Conservation (phyloP, 1,140 invertebrate genomes). For the Melitaea cinxia region DNA sequence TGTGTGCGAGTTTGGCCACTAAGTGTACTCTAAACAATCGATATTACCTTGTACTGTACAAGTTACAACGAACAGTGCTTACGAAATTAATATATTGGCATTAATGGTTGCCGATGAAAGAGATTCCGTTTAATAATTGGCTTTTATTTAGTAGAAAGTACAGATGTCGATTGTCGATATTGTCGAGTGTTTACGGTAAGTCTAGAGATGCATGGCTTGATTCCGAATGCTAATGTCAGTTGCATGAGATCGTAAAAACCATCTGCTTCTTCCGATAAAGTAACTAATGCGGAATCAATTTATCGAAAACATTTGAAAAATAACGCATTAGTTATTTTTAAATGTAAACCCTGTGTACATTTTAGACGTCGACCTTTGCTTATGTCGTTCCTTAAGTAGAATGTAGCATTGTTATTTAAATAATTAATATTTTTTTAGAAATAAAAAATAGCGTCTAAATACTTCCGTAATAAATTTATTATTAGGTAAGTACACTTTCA, state of each 20-base stretch:
- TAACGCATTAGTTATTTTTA: conserved; percentile 18
- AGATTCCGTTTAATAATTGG: conserved; percentile 72
- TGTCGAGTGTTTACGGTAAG: conserved; percentile 76
- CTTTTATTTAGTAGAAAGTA: conserved; percentile 67
- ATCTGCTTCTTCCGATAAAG: conserved; percentile 29
- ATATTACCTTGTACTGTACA: conserved; percentile 71
- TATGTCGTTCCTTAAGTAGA: background rate
- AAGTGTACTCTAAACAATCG: conserved; percentile 73
- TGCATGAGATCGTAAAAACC: conserved; percentile 22
- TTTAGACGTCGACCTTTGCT: background rate
- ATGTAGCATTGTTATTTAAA: background rate
- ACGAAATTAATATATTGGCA: conserved; percentile 57
- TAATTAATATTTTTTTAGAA: too few relatives aligned
- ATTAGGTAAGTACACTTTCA: too few relatives aligned
- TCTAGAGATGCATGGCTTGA: conserved; percentile 71
- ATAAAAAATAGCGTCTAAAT: too few relatives aligned
- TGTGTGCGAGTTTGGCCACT: conserved; percentile 75
- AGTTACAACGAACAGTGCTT: conserved; percentile 45
- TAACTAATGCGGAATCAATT: conserved; percentile 9
- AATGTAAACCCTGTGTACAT: background rate
- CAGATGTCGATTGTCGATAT: conserved; percentile 79
- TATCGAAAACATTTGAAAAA: background rate
- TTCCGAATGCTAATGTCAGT: conserved; percentile 31
- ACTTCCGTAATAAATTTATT: too few relatives aligned
- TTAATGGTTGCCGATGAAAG: conserved; percentile 78